A percentile compares a stretch with the other conserved stretches of the same genome.
Evolutionary conservation across 2,113 vertebrate species (phyloP).

Genomic region (Grus americana): DNA sequence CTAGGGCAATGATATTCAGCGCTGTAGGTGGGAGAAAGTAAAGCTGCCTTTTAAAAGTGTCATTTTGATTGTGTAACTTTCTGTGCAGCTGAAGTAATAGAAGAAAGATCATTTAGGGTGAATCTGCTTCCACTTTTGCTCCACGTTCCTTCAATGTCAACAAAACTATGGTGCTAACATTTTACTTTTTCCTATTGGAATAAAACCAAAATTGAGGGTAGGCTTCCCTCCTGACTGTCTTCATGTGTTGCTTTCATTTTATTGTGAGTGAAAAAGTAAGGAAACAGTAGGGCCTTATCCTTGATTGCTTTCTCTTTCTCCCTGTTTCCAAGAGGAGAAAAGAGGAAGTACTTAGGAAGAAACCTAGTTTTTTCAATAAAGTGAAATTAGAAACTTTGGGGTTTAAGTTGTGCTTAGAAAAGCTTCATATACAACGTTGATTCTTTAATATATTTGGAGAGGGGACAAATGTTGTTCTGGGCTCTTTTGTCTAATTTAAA

Average conservation of each 20-base stretch:
- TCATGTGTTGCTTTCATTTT: not conserved
- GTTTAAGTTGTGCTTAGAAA: not conserved
- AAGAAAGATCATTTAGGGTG: not conserved
- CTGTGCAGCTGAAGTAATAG: not conserved
- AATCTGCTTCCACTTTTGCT: not conserved
- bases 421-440: not conserved
- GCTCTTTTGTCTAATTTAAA: not conserved
- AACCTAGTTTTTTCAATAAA: not conserved
- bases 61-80: not conserved
- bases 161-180: not conserved
- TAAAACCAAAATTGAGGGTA: not conserved
- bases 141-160: not conserved
- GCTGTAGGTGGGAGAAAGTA: not conserved
- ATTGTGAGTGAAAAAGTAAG: not conserved
- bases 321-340: not conserved
- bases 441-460: not conserved
- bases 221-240: not conserved
- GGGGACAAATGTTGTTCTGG: not conserved
- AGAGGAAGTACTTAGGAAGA: not conserved
- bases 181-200: not conserved
- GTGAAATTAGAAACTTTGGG: not conserved
- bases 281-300: not conserved
- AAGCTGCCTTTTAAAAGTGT: not conserved
- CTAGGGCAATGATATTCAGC: not conserved
- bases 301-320: not conserved